phyloP scores from a whole-genome alignment of 2,888 invertebrate genomes.

The Formica aserva region DNA sequence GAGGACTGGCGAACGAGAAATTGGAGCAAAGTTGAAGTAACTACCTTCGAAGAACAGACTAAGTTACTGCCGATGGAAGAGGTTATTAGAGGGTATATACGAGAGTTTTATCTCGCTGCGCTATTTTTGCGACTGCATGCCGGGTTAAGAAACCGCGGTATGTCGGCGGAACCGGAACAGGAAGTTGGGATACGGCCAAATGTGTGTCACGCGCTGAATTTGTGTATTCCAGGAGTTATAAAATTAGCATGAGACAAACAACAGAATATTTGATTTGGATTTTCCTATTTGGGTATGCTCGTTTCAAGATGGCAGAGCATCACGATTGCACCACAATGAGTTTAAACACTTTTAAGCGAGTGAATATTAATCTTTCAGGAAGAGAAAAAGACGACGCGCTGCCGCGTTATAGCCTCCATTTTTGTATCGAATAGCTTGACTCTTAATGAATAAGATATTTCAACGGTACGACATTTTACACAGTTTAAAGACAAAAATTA shows the following conservation, averaged over 20 bases:
- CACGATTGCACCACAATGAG: neutral
- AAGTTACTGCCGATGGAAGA: constrained; percentile 58
- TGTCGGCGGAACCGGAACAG: neutral
- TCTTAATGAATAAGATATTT: constrained; percentile 7
- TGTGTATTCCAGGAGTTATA: constrained; percentile 39
- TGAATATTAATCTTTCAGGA: neutral
- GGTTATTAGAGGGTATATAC: constrained; percentile 68
- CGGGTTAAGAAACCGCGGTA: constrained; percentile 42
- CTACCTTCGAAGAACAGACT: constrained; percentile 50
- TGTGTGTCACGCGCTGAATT: no score
- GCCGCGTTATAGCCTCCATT: neutral
- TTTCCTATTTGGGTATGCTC: neutral
- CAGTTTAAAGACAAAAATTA: neutral
- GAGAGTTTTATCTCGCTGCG: constrained; percentile 62
- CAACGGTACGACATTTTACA: neutral
- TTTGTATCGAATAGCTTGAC: neutral
- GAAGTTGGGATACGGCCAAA: neutral
- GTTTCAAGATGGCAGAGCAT: neutral
- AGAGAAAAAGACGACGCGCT: neutral
- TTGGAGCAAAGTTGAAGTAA: constrained; percentile 54
- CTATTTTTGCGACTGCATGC: constrained; percentile 50
- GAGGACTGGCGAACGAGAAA: constrained; percentile 39
- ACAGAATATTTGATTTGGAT: neutral
- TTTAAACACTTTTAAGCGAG: neutral
- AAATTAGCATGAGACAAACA: constrained; percentile 50